Base-by-base conservation (phyloP, 2,113 vertebrate species). In the Scolopax mira region DNA sequence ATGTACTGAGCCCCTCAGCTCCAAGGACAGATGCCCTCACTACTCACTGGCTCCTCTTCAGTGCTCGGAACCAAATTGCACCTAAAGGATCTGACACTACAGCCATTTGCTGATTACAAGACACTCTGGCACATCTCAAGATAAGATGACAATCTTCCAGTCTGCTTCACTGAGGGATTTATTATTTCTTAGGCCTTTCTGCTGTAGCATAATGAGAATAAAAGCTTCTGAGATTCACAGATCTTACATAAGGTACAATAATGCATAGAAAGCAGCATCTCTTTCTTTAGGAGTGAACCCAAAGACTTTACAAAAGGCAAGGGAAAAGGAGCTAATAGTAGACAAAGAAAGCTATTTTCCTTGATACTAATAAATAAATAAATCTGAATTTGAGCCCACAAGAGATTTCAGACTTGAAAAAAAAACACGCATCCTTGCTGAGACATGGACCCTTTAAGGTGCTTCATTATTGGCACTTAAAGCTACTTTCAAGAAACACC, bases 161-260 rank as follows among this genome's bases (percentile, higher is more conserved):
- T 71, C 54, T 37, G 7, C 64, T 92, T 91, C 88, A 95, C 66
- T 85, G 85, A 97, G 85, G 84, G 83, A 96, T 95, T 97, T 96
- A 65, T 87, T 92, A 96, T 93, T 97, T 97, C 88, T 88, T 84
- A 94, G 84, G 65, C 46, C 79, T 96, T 96, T 97, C 51, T 85
- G 94, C 85, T 93, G 58, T n/a, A 75, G 46, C 48, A 89, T 97
- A 97, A 98, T 97, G 92, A 97, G 85, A 97, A 94, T 97, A 97
- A 98, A 97, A 98, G 96, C 90, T 94, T 94, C 91, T 65, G 49
- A 93, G 83, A 74, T 90, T 96, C 94, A 89, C 70, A 91, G 89
- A 93, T 97, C 83, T 96, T 96, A 94, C 79, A 44, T 85, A 58
- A 72, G 48, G 79, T 92, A 79, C 69, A 58, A 84, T 97, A 98